Evolutionary conservation across 1,140 invertebrate species (phyloP).

Genomic region (Formica selysi): DNA sequence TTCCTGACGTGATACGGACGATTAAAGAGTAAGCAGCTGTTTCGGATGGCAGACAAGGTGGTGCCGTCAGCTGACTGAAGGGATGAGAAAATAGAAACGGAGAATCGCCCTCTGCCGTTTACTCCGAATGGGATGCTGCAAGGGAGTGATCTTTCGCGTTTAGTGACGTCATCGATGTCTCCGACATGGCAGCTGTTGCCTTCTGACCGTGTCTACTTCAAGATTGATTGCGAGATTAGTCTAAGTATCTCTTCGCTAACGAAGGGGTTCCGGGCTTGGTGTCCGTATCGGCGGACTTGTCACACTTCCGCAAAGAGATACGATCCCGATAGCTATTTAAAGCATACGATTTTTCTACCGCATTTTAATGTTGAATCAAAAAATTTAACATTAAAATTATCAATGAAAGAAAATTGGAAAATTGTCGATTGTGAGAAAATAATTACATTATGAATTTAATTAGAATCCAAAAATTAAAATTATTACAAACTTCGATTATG

Average conservation of each 20-base stretch:
- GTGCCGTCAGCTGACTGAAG: slow-evolving; percentile 54
- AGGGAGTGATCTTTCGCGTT: slow-evolving; percentile 74
- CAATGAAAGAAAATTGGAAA: not conserved
- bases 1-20: slow-evolving; percentile 25
- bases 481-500: not conserved
- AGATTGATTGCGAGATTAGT: slow-evolving; percentile 78
- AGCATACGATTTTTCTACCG: not conserved
- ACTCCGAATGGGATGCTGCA: slow-evolving; percentile 73
- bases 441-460: not conserved
- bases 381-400: not conserved
- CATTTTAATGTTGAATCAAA: not conserved
- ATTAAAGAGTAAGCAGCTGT: slow-evolving; percentile 73
- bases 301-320: slow-evolving; percentile 22
- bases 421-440: not conserved
- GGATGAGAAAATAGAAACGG: slow-evolving; percentile 69
- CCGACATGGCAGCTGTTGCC: slow-evolving; percentile 72
- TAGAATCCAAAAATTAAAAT: not conserved
- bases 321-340: not conserved
- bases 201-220: slow-evolving; percentile 65
- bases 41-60: slow-evolving; percentile 56
- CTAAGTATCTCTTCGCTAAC: slow-evolving; percentile 62
- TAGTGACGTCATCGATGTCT: slow-evolving; percentile 66
- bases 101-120: slow-evolving; percentile 59
- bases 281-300: slow-evolving; percentile 43
- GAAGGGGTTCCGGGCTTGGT: slow-evolving; percentile 64